A percentile compares a stretch with the other conserved stretches of the same genome.
phyloP scores from a whole-genome alignment of 2,797 vertebrate genomes.

The Sebastes steindachneri region DNA sequence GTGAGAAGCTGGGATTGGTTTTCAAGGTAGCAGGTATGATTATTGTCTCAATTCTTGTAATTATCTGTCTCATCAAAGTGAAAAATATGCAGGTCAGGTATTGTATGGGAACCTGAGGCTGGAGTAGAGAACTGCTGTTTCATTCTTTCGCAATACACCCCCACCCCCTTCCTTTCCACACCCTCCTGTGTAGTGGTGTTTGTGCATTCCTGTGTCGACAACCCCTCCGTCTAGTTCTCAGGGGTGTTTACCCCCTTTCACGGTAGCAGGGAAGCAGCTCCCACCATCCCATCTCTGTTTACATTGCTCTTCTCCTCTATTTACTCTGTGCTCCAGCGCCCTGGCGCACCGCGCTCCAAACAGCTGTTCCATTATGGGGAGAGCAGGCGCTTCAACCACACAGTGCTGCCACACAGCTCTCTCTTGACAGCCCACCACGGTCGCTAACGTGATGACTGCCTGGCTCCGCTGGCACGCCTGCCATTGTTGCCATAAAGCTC shows the following conservation, averaged over 20 bases:
- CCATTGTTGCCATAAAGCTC: constrained; percentile 69
- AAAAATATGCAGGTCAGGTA: constrained; percentile 7
- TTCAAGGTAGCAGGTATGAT: neutral
- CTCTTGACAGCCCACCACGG: constrained; percentile 65
- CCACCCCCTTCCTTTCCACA: constrained; percentile 19
- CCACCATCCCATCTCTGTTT: constrained; percentile 80
- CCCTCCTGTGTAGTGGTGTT: constrained; percentile 58
- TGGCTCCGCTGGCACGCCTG: constrained; percentile 61
- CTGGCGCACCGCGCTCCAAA: constrained; percentile 72
- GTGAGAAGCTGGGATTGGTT: neutral
- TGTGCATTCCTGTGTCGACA: constrained; percentile 74
- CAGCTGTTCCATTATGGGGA: constrained; percentile 79
- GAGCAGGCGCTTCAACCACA: constrained; percentile 67
- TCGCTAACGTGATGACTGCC: constrained; percentile 52
- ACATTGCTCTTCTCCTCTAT: constrained; percentile 81
- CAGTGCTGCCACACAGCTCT: constrained; percentile 63
- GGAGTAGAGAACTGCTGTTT: neutral
- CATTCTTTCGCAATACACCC: constrained; percentile 10
- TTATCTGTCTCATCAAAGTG: neutral
- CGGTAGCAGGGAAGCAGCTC: constrained; percentile 71
- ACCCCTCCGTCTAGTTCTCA: constrained; percentile 65
- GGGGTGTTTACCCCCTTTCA: constrained; percentile 75
- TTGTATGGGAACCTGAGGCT: neutral
- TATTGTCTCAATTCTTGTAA: neutral
- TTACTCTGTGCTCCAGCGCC: constrained; percentile 78